phyloP scores from a whole-genome alignment of 30 jellyfish, hydroid and myxozoan genomes.

The Turritopsis dohrnii region DNA sequence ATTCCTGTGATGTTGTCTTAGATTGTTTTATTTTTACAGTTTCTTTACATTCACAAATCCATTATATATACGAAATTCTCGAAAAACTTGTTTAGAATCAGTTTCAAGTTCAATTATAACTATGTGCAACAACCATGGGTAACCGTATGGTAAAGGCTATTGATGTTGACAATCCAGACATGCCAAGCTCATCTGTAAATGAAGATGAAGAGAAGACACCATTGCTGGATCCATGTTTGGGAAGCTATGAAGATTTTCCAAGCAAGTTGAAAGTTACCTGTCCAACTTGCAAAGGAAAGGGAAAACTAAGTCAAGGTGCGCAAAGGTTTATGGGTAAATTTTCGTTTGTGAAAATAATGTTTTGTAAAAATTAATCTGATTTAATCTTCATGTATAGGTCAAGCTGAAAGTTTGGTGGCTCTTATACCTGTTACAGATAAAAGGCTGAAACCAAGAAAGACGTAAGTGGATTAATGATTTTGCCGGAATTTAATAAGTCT shows the following conservation, averaged over 20 bases:
- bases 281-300: slow-evolving; percentile 48
- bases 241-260: slow-evolving; percentile 15
- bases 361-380: not conserved
- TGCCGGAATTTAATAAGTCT: too few relatives aligned
- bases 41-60: too few relatives aligned
- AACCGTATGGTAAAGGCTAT: not conserved
- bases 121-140: not conserved
- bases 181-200: not conserved
- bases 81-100: too few relatives aligned
- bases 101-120: not conserved
- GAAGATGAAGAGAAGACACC: not conserved
- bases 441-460: slow-evolving; percentile 35
- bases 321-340: not conserved
- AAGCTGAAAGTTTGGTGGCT: slow-evolving; percentile 36
- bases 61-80: not conserved
- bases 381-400: slow-evolving; percentile 16
- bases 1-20: too few relatives aligned
- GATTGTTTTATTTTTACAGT: too few relatives aligned
- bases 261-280: slow-evolving; percentile 8
- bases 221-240: not conserved
- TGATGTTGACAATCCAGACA: not conserved
- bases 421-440: slow-evolving; percentile 31
- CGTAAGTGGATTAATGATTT: slow-evolving; percentile 21
- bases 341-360: too few relatives aligned
- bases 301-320: slow-evolving; percentile 38